Percentiles rank a stretch among this genome's conserved stretches.
Evolutionary conservation across 1,140 invertebrate species (phyloP).

Genomic region (Leguminivora glycinivorella): DNA sequence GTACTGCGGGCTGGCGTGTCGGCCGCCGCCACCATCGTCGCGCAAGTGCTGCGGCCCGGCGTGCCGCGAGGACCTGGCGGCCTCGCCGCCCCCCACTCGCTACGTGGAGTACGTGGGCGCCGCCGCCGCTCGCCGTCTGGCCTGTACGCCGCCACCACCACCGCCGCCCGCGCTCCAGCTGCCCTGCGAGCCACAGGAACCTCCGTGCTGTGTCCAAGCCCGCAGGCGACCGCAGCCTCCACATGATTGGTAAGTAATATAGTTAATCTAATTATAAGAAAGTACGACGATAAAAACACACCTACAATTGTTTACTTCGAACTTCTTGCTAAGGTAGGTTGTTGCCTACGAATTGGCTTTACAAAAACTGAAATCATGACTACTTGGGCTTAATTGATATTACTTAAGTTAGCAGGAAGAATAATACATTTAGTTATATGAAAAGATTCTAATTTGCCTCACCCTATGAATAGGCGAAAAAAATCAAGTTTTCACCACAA

Average conservation of each 20-base stretch:
- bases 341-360: too few species aligned
- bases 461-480: too few species aligned
- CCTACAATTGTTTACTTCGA: too few species aligned
- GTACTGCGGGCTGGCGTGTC: slow-evolving; percentile 77
- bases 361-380: too few species aligned
- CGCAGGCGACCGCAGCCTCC: slow-evolving; percentile 76
- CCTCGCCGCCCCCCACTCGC: slow-evolving; percentile 75
- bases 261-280: not conserved
- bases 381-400: too few species aligned
- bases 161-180: slow-evolving; percentile 73
- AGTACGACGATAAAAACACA: not conserved
- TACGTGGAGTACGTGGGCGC: slow-evolving; percentile 81
- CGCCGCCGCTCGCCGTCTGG: slow-evolving; percentile 79
- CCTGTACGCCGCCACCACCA: slow-evolving; percentile 81
- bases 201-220: slow-evolving; percentile 77
- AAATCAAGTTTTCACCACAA: too few species aligned
- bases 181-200: slow-evolving; percentile 78
- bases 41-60: slow-evolving; percentile 76
- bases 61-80: slow-evolving; percentile 74
- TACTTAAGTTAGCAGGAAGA: too few species aligned
- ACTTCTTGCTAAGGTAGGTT: too few species aligned
- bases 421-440: too few species aligned
- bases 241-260: slow-evolving; percentile 82
- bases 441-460: too few species aligned
- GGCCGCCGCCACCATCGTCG: slow-evolving; percentile 75